Conservation (phyloP, 2,797 vertebrate species). For the Melanotaenia trifasciata region DNA sequence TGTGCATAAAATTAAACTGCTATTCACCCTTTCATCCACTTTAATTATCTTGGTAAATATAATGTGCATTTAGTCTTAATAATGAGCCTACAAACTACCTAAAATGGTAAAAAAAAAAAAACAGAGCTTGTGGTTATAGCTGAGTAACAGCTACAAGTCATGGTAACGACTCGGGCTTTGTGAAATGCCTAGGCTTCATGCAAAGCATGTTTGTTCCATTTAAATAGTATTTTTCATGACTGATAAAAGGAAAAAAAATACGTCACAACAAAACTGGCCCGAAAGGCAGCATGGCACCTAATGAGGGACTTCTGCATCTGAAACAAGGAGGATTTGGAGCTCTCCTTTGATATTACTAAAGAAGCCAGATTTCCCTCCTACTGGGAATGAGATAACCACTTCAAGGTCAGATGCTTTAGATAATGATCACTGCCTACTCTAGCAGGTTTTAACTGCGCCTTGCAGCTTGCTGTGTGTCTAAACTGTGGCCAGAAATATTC, state of each 20-base stretch:
- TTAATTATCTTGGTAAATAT: constrained; percentile 29
- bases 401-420: constrained; percentile 78
- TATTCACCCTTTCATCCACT: constrained; percentile 34
- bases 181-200: constrained; percentile 51
- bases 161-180: constrained; percentile 60
- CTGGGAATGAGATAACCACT: constrained; percentile 75
- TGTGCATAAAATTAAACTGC: constrained; percentile 46
- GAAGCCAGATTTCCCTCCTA: constrained; percentile 61
- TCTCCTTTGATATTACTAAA: constrained; percentile 73
- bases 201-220: constrained; percentile 69
- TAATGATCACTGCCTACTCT: constrained; percentile 68
- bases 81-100: constrained; percentile 49
- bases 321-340: constrained; percentile 71
- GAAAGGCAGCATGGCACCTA: constrained; percentile 67
- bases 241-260: constrained; percentile 69
- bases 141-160: constrained; percentile 48
- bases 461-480: constrained; percentile 51
- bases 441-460: constrained; percentile 69
- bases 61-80: constrained; percentile 51
- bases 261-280: constrained; percentile 61
- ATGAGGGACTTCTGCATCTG: constrained; percentile 75
- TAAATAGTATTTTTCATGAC: constrained; percentile 65
- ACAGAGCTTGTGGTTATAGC: constrained; percentile 44
- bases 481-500: constrained; percentile 56
- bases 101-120: constrained; percentile 41